phyloP scores from a whole-genome alignment of 2,797 vertebrate genomes.

The Poecilia gillii region DNA sequence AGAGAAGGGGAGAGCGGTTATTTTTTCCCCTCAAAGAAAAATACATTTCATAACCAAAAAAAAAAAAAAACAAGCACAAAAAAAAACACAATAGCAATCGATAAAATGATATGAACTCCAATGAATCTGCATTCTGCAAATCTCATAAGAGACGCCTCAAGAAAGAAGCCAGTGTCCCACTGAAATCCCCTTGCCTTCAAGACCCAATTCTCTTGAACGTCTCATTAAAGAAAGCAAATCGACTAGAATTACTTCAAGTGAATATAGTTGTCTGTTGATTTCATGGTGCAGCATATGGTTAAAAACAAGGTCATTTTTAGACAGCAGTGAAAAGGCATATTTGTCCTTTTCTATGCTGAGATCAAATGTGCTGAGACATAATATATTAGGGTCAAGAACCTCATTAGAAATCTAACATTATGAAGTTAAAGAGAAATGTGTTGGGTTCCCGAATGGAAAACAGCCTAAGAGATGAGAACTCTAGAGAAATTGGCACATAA shows the following conservation, averaged over 20 bases:
- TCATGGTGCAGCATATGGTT: background rate
- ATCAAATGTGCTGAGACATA: background rate
- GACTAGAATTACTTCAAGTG: background rate
- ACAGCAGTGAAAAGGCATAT: background rate
- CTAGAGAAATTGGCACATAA: constrained; percentile 4
- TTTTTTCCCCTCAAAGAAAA: background rate
- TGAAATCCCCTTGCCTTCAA: background rate
- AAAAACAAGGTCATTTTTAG: background rate
- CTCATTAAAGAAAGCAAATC: background rate
- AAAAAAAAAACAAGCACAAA: background rate
- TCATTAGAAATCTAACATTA: background rate
- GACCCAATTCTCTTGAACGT: no score
- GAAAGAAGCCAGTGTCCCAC: background rate
- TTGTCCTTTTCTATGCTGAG: background rate
- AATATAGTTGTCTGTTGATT: background rate
- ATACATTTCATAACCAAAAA: no score
- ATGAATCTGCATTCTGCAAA: background rate
- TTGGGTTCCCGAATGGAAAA: background rate
- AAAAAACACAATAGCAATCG: background rate
- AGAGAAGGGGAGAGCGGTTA: background rate
- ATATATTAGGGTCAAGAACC: background rate
- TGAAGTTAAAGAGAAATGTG: background rate
- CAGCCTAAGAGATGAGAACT: background rate
- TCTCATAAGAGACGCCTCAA: background rate
- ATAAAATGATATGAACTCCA: background rate